phyloP scores from a whole-genome alignment of 2,888 invertebrate genomes.

The Xylocampa areola region DNA sequence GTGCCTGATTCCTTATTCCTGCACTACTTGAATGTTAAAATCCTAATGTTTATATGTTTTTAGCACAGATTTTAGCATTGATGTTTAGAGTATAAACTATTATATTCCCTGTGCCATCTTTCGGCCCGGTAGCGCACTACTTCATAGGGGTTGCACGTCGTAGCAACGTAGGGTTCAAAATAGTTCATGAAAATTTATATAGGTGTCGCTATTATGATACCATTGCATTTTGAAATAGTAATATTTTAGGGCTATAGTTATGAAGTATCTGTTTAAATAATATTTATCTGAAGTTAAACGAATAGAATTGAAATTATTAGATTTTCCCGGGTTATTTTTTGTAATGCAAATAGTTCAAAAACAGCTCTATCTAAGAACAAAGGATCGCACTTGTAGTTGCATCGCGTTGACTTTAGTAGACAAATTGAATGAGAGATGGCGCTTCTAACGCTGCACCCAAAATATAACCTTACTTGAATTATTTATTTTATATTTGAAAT shows the following conservation, averaged over 20 bases:
- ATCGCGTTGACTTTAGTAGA: background rate
- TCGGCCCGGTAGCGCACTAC: background rate
- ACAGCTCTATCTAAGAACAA: conserved; percentile 1
- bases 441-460: background rate
- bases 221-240: too few species aligned
- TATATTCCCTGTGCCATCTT: conserved; percentile 1
- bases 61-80: too few species aligned
- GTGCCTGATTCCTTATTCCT: background rate
- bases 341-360: background rate
- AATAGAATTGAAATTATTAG: background rate
- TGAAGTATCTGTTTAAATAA: too few species aligned
- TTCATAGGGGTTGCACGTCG: background rate
- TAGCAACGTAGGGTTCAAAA: background rate
- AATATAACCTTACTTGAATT: background rate
- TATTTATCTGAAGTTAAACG: too few species aligned
- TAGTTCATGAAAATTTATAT: background rate
- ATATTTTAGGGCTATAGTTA: background rate
- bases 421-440: background rate
- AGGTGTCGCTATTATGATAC: background rate
- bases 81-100: too few species aligned
- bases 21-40: background rate
- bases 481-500: background rate
- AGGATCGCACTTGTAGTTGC: conserved; percentile 1
- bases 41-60: background rate
- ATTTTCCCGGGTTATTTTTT: background rate